These are phyloP conservation scores for Bos javanicus DNA, from an alignment of 2,113 vertebrate genomes.

Conservation along the genomic window DNA sequence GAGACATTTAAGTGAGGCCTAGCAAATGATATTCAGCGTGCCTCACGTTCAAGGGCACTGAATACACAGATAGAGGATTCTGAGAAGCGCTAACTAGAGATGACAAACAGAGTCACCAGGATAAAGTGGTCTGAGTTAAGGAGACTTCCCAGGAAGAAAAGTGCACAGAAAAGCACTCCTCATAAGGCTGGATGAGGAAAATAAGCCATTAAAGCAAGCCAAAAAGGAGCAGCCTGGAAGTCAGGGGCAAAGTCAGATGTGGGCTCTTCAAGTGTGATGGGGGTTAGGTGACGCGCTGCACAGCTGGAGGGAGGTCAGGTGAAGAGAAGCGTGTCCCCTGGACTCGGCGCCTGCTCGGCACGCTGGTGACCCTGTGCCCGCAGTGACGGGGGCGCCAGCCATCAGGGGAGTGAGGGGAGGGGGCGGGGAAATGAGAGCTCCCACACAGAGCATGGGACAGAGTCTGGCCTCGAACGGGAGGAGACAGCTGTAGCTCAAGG, in stretches of 20 bases:
- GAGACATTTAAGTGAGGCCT: background rate
- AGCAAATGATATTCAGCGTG: background rate
- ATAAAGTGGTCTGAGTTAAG: background rate
- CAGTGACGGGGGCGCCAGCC: background rate
- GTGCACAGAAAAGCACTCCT: background rate
- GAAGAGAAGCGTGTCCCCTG: background rate
- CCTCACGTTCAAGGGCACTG: background rate
- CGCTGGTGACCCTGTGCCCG: accelerated
- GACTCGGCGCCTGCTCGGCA: background rate
- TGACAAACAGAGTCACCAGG: background rate
- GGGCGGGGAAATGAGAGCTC: accelerated
- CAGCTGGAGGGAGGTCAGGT: background rate
- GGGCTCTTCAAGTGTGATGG: background rate
- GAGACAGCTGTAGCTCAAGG: background rate
- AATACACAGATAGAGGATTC: background rate
- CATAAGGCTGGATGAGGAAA: background rate
- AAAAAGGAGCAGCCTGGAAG: background rate
- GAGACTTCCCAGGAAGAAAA: background rate
- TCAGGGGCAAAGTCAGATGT: background rate
- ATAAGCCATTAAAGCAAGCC: background rate
- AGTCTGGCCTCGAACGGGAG: background rate
- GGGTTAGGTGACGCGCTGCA: background rate
- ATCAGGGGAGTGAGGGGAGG: background rate
- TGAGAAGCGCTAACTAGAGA: background rate
- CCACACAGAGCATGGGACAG: background rate